phyloP scores from a whole-genome alignment of 2,797 vertebrate species.

The Sebastes minor region DNA sequence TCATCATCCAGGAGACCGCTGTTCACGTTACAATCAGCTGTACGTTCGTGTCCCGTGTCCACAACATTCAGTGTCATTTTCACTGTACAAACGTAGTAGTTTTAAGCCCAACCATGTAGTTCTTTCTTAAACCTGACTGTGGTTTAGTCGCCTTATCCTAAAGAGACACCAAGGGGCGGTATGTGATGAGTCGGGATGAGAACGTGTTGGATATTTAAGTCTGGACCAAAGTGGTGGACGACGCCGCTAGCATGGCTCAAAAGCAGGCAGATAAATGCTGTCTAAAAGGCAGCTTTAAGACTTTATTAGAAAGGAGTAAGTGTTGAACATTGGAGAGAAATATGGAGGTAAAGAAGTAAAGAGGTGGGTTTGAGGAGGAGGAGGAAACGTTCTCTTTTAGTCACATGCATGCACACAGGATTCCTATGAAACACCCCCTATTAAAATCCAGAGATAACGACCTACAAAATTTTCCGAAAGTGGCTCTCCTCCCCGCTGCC shows the following conservation, averaged over 20 bases:
- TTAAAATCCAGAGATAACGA: conserved; percentile 60
- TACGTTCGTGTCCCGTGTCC: too few relatives aligned
- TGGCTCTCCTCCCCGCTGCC: conserved; percentile 56
- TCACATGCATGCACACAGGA: conserved; percentile 6
- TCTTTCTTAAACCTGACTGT: too few relatives aligned
- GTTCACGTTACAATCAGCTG: too few relatives aligned
- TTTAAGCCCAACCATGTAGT: too few relatives aligned
- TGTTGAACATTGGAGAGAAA: not conserved
- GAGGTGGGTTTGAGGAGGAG: not conserved
- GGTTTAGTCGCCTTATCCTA: too few relatives aligned
- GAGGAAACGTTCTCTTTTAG: not conserved
- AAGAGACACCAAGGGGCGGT: too few relatives aligned
- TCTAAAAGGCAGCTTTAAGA: not conserved
- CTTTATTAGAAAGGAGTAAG: not conserved
- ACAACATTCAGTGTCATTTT: too few relatives aligned
- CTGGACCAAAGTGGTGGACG: not conserved
- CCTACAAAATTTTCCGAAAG: conserved; percentile 62
- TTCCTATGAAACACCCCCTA: conserved; percentile 38
- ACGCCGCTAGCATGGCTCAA: not conserved
- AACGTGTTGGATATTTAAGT: not conserved
- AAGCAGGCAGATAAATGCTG: not conserved
- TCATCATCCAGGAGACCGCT: too few relatives aligned
- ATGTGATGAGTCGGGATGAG: too few relatives aligned
- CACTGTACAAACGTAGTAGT: too few relatives aligned
- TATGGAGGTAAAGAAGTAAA: not conserved